Conservation (phyloP, 2,888 invertebrate species). For the Schrankia costaestrigalis region DNA sequence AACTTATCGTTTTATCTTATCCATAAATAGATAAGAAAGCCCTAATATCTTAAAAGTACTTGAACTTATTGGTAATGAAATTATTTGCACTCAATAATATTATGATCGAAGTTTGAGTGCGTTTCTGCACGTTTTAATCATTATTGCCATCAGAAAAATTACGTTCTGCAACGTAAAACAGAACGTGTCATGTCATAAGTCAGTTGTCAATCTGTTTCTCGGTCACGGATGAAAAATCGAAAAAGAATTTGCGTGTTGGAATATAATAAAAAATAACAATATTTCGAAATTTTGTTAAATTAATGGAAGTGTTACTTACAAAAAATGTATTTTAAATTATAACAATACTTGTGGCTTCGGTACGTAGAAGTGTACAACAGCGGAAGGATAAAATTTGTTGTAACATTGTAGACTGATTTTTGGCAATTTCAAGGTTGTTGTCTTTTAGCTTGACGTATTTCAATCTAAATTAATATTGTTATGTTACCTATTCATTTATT, state of each 20-base stretch:
- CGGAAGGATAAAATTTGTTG: slow-evolving; percentile 34
- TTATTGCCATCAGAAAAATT: slow-evolving; percentile 2
- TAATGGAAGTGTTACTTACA: slow-evolving; percentile 21
- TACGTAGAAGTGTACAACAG: slow-evolving; percentile 46
- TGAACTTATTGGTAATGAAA: too few relatives aligned
- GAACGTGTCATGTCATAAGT: slow-evolving; percentile 46
- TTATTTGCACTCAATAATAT: too few relatives aligned
- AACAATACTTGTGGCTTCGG: slow-evolving; percentile 39
- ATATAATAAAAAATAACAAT: slow-evolving; percentile 15
- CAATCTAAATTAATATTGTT: slow-evolving; percentile 48
- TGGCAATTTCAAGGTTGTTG: slow-evolving; percentile 70
- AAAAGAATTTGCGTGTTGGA: slow-evolving; percentile 26
- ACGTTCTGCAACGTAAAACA: slow-evolving; percentile 33
- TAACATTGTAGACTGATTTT: slow-evolving; percentile 46
- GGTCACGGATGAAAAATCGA: slow-evolving; percentile 37
- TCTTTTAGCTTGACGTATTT: slow-evolving; percentile 49
- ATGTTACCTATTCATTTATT: slow-evolving; percentile 58
- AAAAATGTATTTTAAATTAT: slow-evolving; percentile 8
- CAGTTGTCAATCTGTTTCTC: too few relatives aligned
- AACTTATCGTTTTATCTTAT: too few relatives aligned
- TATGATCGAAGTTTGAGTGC: too few relatives aligned
- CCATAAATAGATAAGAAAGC: too few relatives aligned
- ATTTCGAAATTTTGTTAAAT: slow-evolving; percentile 10
- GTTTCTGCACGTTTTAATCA: too few relatives aligned
- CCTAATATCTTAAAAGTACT: too few relatives aligned